Base-by-base conservation (phyloP, 2,888 invertebrate genomes). In the Cephus rjabovi region DNA sequence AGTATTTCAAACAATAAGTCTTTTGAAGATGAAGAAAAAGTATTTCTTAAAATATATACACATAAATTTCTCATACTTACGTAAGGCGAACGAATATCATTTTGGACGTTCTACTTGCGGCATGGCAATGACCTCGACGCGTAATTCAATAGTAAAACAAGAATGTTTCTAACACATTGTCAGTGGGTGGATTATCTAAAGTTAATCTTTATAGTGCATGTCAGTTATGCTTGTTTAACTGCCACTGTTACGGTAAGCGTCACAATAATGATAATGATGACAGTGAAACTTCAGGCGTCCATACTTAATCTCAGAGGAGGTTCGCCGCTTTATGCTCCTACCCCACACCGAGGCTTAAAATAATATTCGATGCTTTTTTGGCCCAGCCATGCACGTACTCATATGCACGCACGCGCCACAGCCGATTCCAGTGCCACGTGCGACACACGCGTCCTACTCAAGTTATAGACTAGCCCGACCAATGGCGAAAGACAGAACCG, bases 291-390 rank as follows among this genome's bases (percentile, higher is more conserved):
- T 79, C 77, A 79, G 80, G 79, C 80, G 82, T 80, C 84, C 87
- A 87, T 86, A 82, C 83, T 86, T 87, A 88, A 90, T 89, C 91
- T 91, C 90, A 91, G 91, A 91, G 91, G 91, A 91, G 91, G 91
- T 91, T 84, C 83, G 81, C 85, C 85, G 85, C 84, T 84, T 89
- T 88, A 86, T 84, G 77, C 82, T 85, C 86, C 84, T 89, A 89
- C 91, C 91, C 90, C 91, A 90, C 89, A 88, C 88, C 83, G 91
- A 90, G 90, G 87, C 89, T 90, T 90, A 90, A 91, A 91, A 91
- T 91, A 90, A 91, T 90, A 89, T 88, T 89, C 87, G 79, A 83
- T 83, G 81, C 86, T 88, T 89, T 89, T 89, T 90, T 86, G 83
- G 82, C 81, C 81, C 74, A 35, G 34, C 34, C 74, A 76, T 76